Base-by-base conservation (phyloP, 2,113 vertebrate genomes). In the Sceloporus undulatus region DNA sequence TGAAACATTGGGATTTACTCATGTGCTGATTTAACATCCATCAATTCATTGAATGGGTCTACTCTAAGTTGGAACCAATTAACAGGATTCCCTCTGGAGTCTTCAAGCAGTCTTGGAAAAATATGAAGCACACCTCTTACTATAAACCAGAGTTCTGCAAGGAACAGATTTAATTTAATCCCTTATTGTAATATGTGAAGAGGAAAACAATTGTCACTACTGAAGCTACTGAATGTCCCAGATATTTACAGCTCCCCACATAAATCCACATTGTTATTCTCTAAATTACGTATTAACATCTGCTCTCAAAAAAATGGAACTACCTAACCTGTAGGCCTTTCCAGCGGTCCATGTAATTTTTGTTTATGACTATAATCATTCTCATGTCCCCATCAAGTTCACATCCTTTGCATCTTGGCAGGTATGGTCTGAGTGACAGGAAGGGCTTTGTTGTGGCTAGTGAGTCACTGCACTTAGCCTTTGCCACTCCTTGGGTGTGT, bases 381-480 rank as follows among this genome's bases (percentile, higher is more conserved):
- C 90, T 91, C 85, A 92, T 92, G 70, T 95, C 48, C 27, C 29
- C 56, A 66, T 93, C 87, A 88, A 86, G 34, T 90, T 95, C 95
- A 93, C 89, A 94, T 95, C 92, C 95, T 90, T 87, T 91, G 38
- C 29, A 21, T 40, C 68, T 96, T 94, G 93, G 89, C 91, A 93
- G 91, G 87, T 87, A 85, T 89, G n/a, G 2, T 79, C 27, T 81
- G 77, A 94, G 86, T 71, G 90, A 93, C 92, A 95, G 91, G 91
- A 96, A 96, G 86, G 77, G 38, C 94, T 95, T 96, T 95, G 83
- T 93, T 96, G 95, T 93, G 94, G 94, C 93, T 82, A 62, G 1
- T 97, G 96, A 97, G 91, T 97, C 94, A 97, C 88, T 92, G 74
- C 3, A 34, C 38, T 89, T 92, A 86, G 91, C 90, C 79, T 70